These are phyloP conservation scores for Sycophaga agraensis DNA, from an alignment of 1,140 invertebrate genomes.

Conservation along the genomic window DNA sequence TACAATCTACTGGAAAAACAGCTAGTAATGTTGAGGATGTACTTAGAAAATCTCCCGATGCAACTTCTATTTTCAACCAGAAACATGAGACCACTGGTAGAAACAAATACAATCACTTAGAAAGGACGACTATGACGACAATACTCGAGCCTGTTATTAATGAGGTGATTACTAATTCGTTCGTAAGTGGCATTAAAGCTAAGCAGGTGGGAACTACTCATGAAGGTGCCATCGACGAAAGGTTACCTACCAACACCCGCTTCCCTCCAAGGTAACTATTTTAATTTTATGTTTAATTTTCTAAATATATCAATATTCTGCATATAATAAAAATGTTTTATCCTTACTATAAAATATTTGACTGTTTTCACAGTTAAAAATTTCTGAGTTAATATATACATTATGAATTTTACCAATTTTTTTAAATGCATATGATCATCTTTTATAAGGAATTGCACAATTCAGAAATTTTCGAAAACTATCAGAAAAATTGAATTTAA, in stretches of 20 bases:
- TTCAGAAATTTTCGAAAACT: no score
- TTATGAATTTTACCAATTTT: no score
- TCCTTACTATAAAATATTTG: no score
- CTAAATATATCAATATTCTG: no score
- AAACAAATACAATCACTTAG: constrained; percentile 70
- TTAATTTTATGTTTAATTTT: neutral
- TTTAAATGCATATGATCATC: no score
- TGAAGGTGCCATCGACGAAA: constrained; percentile 60
- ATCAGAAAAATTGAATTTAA: no score
- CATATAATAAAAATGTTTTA: no score
- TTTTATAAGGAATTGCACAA: no score
- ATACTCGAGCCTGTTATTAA: constrained; percentile 65
- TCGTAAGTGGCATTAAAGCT: constrained; percentile 59
- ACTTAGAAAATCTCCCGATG: constrained; percentile 60
- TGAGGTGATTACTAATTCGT: constrained; percentile 69
- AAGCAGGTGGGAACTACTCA: constrained; percentile 59
- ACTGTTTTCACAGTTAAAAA: no score
- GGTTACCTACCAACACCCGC: constrained; percentile 74
- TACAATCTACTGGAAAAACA: constrained; percentile 41
- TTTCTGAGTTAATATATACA: no score
- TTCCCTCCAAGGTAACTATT: constrained; percentile 70
- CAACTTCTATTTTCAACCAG: no score
- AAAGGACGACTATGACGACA: constrained; percentile 62
- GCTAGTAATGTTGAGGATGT: constrained; percentile 62
- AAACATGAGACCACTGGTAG: constrained; percentile 46